Percentiles rank a stretch among this genome's conserved stretches.
phyloP scores from a whole-genome alignment of 2,888 invertebrate genomes.

The Hemithea aestivaria region DNA sequence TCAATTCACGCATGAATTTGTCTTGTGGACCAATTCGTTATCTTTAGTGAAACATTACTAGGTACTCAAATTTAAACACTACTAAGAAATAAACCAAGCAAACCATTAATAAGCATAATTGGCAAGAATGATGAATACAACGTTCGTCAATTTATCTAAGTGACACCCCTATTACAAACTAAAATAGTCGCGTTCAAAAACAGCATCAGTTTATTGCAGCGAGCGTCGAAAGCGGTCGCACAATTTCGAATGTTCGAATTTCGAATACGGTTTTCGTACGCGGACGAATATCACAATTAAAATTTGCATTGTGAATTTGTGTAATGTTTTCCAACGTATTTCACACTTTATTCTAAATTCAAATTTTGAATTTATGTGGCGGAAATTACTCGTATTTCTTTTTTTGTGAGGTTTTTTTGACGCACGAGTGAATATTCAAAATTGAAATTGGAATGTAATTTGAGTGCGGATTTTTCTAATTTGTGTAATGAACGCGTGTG shows the following conservation, averaged over 20 bases:
- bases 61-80: no score
- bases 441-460: no score
- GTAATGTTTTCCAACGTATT: slow-evolving; percentile 17
- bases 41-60: no score
- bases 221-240: slow-evolving; percentile 41
- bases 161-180: slow-evolving; percentile 18
- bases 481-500: slow-evolving; percentile 1
- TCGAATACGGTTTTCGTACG: slow-evolving; percentile 28
- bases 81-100: no score
- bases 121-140: no score
- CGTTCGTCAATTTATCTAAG: no score
- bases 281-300: slow-evolving; percentile 8
- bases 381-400: background rate
- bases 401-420: no score
- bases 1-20: no score
- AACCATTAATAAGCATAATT: no score
- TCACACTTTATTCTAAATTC: slow-evolving; percentile 7
- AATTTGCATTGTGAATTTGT: slow-evolving; percentile 26
- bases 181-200: slow-evolving; percentile 48
- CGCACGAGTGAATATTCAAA: no score
- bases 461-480: slow-evolving; percentile 5
- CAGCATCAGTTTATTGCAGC: slow-evolving; percentile 45
- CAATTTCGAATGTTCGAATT: slow-evolving; percentile 21
- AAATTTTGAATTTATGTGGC: slow-evolving; percentile 3
- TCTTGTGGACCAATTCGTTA: no score